Evolutionary conservation across 2,113 vertebrate species (phyloP), one percentile per base, ranked within the genome.

Genomic region (Glareola pratincola): DNA sequence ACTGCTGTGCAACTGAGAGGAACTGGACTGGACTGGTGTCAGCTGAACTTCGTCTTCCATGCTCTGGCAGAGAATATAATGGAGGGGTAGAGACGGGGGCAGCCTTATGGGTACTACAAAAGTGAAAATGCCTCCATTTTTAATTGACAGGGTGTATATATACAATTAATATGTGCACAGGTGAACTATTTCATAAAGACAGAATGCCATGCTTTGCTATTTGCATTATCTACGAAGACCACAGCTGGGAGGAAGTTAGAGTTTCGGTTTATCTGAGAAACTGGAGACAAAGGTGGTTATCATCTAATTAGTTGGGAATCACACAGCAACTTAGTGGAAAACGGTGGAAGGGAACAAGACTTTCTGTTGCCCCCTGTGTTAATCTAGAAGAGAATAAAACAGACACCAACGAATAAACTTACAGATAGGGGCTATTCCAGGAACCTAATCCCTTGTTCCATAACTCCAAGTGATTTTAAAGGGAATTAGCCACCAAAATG

Each of bases 111-210:
- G 48, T 24, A 62, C 41, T 17, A 7, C 13, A 45, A 22, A 71
- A 77, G n/a, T 30, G 53, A n/a, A 69, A 88, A 83, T 12, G 10
- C 15, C 37, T 80, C 71, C 3, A 4, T 59, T 87, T 50, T 37
- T 2, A 37, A 37, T 41, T 9, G 6, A 23, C 3, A n/a, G 24
- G 8, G 14, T 48, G 8, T 34, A 39, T n/a, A 9, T 15, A 39
- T 2, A 32, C 12, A 4, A 24, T 48, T 34, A 0, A 0, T 4
- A 54, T 2, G 5, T 22, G 7, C 45, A 53, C 27, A 51, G 18
- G 30, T 22, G 45, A 74, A 12, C 12, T 8, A 29, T 18, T 12
- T 53, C 51, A 45, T 37, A 41, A 66, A 63, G 43, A 63, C 8
- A 90, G 47, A 87, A 81, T 14, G 34, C 8, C 66, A 45, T 8